Conservation (phyloP, 2,888 invertebrate genomes). For the Caenorhabditis sp. region DNA sequence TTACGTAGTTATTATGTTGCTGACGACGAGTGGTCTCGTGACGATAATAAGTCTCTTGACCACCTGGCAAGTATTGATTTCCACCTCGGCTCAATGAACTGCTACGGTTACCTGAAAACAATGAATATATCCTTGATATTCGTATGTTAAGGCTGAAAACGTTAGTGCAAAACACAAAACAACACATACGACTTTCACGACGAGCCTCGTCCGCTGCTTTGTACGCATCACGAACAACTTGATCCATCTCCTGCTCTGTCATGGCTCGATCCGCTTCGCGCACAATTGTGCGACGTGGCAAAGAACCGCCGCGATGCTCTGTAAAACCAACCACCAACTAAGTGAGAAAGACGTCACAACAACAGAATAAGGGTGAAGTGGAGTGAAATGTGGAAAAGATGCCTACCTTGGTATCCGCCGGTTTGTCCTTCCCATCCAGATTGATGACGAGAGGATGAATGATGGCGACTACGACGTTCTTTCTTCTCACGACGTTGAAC, state of each 20-base stretch:
- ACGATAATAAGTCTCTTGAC: slow-evolving; percentile 56
- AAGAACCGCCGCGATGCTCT: slow-evolving; percentile 34
- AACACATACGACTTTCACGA: slow-evolving; percentile 38
- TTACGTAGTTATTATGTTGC: slow-evolving; percentile 40
- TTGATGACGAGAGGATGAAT: slow-evolving; percentile 49
- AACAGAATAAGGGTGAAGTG: neutral
- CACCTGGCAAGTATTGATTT: slow-evolving; percentile 27
- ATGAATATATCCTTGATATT: too few relatives aligned
- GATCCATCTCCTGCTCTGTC: slow-evolving; percentile 58
- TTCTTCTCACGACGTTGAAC: slow-evolving; percentile 61
- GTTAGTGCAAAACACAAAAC: slow-evolving; percentile 9
- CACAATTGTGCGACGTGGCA: slow-evolving; percentile 45
- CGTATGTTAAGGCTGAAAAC: too few relatives aligned
- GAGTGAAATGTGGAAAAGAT: neutral
- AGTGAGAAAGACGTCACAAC: neutral
- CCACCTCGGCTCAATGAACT: slow-evolving; percentile 59
- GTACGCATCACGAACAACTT: slow-evolving; percentile 58
- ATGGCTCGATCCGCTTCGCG: slow-evolving; percentile 51
- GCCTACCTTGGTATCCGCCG: slow-evolving; percentile 42
- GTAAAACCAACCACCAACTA: slow-evolving; percentile 1
- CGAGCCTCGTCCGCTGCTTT: slow-evolving; percentile 59
- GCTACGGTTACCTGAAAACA: slow-evolving; percentile 59
- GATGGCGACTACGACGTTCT: slow-evolving; percentile 55
- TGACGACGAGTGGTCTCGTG: slow-evolving; percentile 60
- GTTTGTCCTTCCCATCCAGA: slow-evolving; percentile 49